Evolutionary conservation across 2,888 invertebrate genomes (phyloP), one percentile per base, ranked within the genome.

Genomic region (Norana najaformis): DNA sequence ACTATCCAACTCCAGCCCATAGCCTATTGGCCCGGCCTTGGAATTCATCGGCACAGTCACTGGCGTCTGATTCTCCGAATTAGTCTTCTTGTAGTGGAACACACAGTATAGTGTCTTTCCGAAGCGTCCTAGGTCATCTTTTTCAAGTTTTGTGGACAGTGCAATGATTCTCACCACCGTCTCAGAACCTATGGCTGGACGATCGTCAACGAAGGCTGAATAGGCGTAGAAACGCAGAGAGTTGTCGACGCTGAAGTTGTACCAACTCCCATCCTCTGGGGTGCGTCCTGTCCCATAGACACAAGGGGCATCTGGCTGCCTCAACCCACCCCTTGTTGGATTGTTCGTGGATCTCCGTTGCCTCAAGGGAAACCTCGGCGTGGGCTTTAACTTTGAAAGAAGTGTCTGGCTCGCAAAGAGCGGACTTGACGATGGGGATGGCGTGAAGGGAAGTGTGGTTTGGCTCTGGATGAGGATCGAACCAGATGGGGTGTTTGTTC

Each of bases 201-300:
- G 88, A 47, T 90, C 90, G 88, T 91, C 91, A 83, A 90, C 83
- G 83, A 91, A 91, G 38, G 91, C 91, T 5, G 91, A 90, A 47
- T 91, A 91, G 82, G 85, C 89, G 47, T 53, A 91, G 89, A 83
- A 88, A n/a, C 88, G 88, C 34, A 88, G 37, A 14, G 85, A 36
- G 6, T 47, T 38, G 20, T 39, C 41, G 36, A 88, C 37, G 47
- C 41, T 34, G 41, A 88, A 88, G 41, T 88, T 18, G n/a, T 41
- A 88, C 88, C 88, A 88, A 37, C 23, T 18, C 30, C 88, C 88
- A 30, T 88, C 88, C 5, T 88, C 41, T 30, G 34, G 13, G 5
- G 35, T 6, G 34, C 39, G 34, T 34, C 88, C 88, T 5, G 37
- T 38, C 20, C 34, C 13, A n/a, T 39, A 23, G 36, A 85, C 6